Base-by-base conservation (phyloP, 2,888 invertebrate species). In the Ptilodon capucinus region DNA sequence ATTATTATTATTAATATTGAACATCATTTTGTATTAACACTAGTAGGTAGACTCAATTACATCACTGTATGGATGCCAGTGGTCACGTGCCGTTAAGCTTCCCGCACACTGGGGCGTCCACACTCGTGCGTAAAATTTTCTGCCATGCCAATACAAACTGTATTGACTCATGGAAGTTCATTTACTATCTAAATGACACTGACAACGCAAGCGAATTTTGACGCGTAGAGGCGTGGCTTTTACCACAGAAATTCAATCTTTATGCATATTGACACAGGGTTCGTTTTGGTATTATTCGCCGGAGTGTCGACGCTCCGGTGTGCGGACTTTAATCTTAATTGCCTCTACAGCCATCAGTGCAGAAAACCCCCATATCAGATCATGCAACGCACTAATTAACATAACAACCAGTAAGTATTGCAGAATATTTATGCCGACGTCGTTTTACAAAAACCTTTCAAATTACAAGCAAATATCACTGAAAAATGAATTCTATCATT, bases 341-440 rank as follows among this genome's bases (percentile, higher is more conserved):
- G 46, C 52, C 48, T 48, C 40, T 44, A 48, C 52, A 53, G 44
- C 39, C 69, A 69, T 48, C 75, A 60, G 66, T 51, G 74, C 71
- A 73, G 70, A 70, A 76, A 61, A 35, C 17, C 1, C 51, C 57
- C 62, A 65, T 76, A 85, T 84, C 83, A 58, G 83, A 81, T 86
- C 79, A 58, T 67, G 83, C 76, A 74, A 83, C 79, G 86, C 85
- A 79, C 85, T 81, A 81, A 74, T 83, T 86, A 74, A 71, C 58
- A 44, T 64, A 58, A 46, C 41, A 56, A 59, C 58, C 47, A 52
- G 35, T 25, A 39, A 52, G 35, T 25, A 39, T 44, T 30, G 25
- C 46, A 47, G 51, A 40, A 44, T 6, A 40, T 64, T 58, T 43
- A n/a, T n/a, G n/a, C n/a, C 41, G 44, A 46, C 61, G 64, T 42